Conservation (phyloP, 1,140 invertebrate species). For the Carposina sasakii region DNA sequence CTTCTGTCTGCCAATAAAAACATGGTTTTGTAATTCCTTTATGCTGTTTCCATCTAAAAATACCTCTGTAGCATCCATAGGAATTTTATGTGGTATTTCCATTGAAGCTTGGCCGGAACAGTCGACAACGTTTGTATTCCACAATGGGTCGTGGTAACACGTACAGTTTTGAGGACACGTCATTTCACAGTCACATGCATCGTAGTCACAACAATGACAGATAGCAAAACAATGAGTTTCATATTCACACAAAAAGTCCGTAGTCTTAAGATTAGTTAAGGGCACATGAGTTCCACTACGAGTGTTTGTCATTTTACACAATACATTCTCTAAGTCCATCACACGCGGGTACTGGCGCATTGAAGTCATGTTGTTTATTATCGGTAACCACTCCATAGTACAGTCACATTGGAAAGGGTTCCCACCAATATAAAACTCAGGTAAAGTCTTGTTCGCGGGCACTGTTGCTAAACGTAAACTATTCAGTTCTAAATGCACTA, state of each 20-base stretch:
- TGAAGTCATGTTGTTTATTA: constrained; percentile 87
- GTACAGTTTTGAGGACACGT: constrained; percentile 92
- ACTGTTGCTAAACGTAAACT: constrained; percentile 84
- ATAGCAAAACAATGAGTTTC: constrained; percentile 93
- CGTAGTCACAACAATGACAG: constrained; percentile 95
- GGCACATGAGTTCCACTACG: constrained; percentile 80
- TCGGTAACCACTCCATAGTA: constrained; percentile 92
- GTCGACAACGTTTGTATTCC: constrained; percentile 94
- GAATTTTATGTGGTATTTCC: constrained; percentile 87
- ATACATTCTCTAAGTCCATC: constrained; percentile 89
- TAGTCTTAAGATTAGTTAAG: constrained; percentile 76
- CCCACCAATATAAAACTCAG: constrained; percentile 90
- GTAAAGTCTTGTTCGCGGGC: constrained; percentile 78
- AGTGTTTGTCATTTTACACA: constrained; percentile 87
- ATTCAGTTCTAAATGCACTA: constrained; percentile 86
- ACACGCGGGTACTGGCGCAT: constrained; percentile 86
- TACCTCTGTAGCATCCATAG: constrained; percentile 95
- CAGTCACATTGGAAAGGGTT: constrained; percentile 95
- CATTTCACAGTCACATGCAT: constrained; percentile 96
- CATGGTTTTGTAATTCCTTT: constrained; percentile 87
- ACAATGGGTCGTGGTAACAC: constrained; percentile 93
- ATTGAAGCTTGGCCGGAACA: constrained; percentile 84
- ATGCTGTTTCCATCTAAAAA: constrained; percentile 94
- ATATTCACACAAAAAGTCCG: constrained; percentile 92
- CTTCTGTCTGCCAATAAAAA: constrained; percentile 93